Percentiles rank a stretch among this genome's conserved stretches.
Evolutionary conservation across 2,797 vertebrate genomes (phyloP).

Genomic region (Crypturellus tataupa): DNA sequence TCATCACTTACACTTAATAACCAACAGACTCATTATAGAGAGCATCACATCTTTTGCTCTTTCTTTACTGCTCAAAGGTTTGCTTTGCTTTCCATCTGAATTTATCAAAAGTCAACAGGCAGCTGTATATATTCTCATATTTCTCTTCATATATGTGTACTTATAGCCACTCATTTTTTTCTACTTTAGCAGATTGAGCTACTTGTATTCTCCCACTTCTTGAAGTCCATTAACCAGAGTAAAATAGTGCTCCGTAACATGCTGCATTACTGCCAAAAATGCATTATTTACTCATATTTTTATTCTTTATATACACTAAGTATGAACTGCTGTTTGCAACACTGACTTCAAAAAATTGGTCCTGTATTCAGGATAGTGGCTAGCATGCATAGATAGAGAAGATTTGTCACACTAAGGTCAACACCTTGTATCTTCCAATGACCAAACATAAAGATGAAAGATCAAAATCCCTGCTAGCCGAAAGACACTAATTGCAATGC

Average conservation of each 20-base stretch:
- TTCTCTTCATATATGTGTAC: neutral
- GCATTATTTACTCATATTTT: neutral
- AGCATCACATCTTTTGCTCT: neutral
- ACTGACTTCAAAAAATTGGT: neutral
- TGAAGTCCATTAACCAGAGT: neutral
- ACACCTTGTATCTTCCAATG: neutral
- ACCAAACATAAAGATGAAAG: neutral
- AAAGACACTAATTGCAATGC: neutral
- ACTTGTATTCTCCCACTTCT: neutral
- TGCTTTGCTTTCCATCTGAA: constrained; percentile 34
- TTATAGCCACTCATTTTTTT: neutral
- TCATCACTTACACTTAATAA: constrained; percentile 1
- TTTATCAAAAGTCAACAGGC: neutral
- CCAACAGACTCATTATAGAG: neutral
- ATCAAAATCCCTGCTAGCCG: neutral
- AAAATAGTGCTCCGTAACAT: neutral
- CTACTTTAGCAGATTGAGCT: neutral
- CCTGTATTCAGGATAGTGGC: neutral
- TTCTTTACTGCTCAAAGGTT: neutral
- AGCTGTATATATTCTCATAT: constrained; percentile 3
- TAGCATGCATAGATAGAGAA: neutral
- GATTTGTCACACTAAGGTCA: neutral
- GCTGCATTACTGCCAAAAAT: neutral
- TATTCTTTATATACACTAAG: neutral
- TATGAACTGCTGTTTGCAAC: neutral